Base-by-base conservation (phyloP, 2,888 invertebrate genomes). In the Ectropis crepuscularia region DNA sequence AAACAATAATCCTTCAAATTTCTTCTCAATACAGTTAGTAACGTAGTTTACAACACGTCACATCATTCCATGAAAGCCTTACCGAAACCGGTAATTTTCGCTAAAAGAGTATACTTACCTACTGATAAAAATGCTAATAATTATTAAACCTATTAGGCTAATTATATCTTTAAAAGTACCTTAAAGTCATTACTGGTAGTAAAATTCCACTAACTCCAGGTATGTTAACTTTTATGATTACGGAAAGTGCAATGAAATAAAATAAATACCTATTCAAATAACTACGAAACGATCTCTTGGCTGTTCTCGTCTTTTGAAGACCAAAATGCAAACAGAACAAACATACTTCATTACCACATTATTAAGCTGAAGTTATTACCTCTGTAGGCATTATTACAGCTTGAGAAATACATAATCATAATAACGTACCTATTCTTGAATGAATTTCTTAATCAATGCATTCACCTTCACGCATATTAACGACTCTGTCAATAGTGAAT, bases 391-490 rank as follows among this genome's bases (percentile, higher is more conserved):
- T 48, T 48, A 53, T 42, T 39, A 55, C 28, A 37, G 47, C 53
- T 58, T 39, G 45, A 49, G 43, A 57, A 62, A 48, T 41, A 51
- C 36, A 61, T 53, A 60, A 57, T 63, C 57, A 65, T 74, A 75
- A 77, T 78, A 74, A 75, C 67, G 54, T n/a, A n/a, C n/a, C n/a
- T 61, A 70, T 67, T 53, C 39, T 48, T 74, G 68, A 76, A 74
- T 68, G 71, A 70, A 80, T 77, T 76, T 70, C 73, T 77, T 73
- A 76, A 74, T 75, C 73, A 77, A 75, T 71, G 72, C 66, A 50
- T 57, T 48, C 57, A 36, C 38, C 53, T 53, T 58, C 63, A 58
- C 57, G 58, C 37, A 39, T 55, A 47, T 39, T 51, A 64, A 59
- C 54, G 55, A 47, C 46, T 46, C 63, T 60, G 48, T 64, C 64